Evolutionary conservation across 2,113 vertebrate species (phyloP), one percentile per base, ranked within the genome.

Genomic region (Lophochroa leadbeateri): DNA sequence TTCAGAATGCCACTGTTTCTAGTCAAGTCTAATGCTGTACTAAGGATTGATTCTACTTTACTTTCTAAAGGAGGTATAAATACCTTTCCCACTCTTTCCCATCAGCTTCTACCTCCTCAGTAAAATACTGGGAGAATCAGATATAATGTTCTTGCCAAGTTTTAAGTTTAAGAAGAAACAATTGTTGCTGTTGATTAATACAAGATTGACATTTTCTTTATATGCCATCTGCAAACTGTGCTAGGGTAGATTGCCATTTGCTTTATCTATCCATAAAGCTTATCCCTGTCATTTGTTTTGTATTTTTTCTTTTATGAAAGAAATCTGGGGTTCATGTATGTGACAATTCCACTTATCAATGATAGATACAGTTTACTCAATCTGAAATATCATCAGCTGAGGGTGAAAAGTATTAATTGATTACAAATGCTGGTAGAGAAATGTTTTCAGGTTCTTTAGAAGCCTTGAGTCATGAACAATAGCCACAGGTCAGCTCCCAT

Each of bases 391-490:
- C 53, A 76, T 63, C 67, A 88, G 28, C 35, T 65, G 24, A 94
- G 50, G 67, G 80, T 79, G 58, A 91, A 92, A 84, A 81, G 46
- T 88, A 57, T 80, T 96, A 96, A 96, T 60, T 70, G 52, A 82
- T 71, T 92, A 81, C 61, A 87, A 84, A 86, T 82, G 27, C 55
- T 82, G 18, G 27, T 39, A 86, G 17, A 86, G 15, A 95, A 91
- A 65, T 9, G 43, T 31, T 72, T 82, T 64, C 27, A 69, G 37
- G 8, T 55, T 95, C 65, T 94, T 92, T 43, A 90, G 60, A 95
- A 90, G n/a, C 20, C 17, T 69, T 58, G 49, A 87, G 71, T 35
- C 19, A 77, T 80, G 79, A 92, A 78, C 43, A 86, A 17, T 68
- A 44, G 69, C 39, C 24, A 81, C 61, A 86, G 85, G 88, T 85